Percentiles rank a stretch among this genome's conserved stretches.
Conservation (phyloP, 1,140 invertebrate species). For the Adelges cooleyi region DNA sequence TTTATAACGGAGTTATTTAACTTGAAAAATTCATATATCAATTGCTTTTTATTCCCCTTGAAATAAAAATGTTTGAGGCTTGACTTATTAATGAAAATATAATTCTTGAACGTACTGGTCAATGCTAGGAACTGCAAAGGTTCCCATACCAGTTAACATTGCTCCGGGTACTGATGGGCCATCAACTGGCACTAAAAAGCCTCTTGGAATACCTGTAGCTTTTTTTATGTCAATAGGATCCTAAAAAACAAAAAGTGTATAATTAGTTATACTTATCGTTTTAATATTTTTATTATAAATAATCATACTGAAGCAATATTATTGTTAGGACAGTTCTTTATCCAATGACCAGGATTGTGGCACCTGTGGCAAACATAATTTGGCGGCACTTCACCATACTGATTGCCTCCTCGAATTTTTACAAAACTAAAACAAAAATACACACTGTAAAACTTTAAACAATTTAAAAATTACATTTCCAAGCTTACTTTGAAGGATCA, state of each 20-base stretch:
- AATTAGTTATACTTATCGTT: too few relatives aligned
- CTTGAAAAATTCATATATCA: too few relatives aligned
- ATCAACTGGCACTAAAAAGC: constrained; percentile 88
- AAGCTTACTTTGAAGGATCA: constrained; percentile 84
- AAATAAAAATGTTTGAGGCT: too few relatives aligned
- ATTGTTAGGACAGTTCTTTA: constrained; percentile 62
- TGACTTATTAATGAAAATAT: constrained; percentile 26
- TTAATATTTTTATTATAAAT: too few relatives aligned
- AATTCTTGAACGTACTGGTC: constrained; percentile 63
- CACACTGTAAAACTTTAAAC: constrained; percentile 2
- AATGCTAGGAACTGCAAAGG: constrained; percentile 80
- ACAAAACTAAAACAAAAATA: constrained; percentile 55
- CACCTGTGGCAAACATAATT: constrained; percentile 89
- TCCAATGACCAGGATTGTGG: constrained; percentile 87
- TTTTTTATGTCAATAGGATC: constrained; percentile 66
- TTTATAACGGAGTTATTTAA: too few relatives aligned
- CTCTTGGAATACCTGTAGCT: constrained; percentile 93
- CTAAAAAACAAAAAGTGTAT: constrained; percentile 35
- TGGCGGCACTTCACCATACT: constrained; percentile 74
- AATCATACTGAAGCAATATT: constrained; percentile 10
- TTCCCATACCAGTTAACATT: constrained; percentile 83
- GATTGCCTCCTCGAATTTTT: constrained; percentile 72
- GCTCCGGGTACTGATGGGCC: constrained; percentile 80
- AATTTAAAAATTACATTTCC: not conserved
- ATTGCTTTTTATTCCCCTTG: too few relatives aligned